These are phyloP conservation scores for Pseudomyrmex pallidus DNA, from an alignment of 1,140 invertebrate genomes.

Conservation along the genomic window DNA sequence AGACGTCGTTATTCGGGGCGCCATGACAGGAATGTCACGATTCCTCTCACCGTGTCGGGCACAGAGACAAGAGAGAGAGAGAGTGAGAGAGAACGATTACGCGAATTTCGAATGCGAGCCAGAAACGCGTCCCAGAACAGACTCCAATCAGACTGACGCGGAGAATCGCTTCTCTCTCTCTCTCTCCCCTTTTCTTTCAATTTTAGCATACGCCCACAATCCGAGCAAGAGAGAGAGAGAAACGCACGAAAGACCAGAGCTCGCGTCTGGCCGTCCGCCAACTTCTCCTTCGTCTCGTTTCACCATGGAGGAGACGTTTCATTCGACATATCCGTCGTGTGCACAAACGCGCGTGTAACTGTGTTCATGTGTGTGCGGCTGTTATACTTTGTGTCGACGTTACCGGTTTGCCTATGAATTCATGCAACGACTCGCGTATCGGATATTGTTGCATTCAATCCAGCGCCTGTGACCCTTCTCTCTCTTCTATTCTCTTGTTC, in stretches of 20 bases:
- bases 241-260: slow-evolving; percentile 24
- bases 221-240: neutral
- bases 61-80: slow-evolving; percentile 11
- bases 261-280: slow-evolving; percentile 69
- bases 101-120: slow-evolving; percentile 72
- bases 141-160: slow-evolving; percentile 70
- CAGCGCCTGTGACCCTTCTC: neutral
- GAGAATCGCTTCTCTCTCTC: slow-evolving; percentile 29
- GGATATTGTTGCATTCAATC: slow-evolving; percentile 50
- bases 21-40: slow-evolving; percentile 42
- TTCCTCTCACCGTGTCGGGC: slow-evolving; percentile 3
- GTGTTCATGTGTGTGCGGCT: neutral
- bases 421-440: neutral
- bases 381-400: slow-evolving; percentile 56
- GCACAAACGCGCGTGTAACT: neutral
- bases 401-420: slow-evolving; percentile 58
- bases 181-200: slow-evolving; percentile 69
- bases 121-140: slow-evolving; percentile 63
- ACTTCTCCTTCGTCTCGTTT: slow-evolving; percentile 37
- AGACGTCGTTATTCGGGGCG: slow-evolving; percentile 37
- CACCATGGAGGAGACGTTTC: slow-evolving; percentile 60
- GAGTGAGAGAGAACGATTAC: slow-evolving; percentile 47
- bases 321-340: slow-evolving; percentile 32
- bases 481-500: slow-evolving; percentile 2
- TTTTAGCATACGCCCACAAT: slow-evolving; percentile 70